These are phyloP conservation scores for Thalassophryne amazonica DNA, from an alignment of 2,797 vertebrate genomes.

Conservation along the genomic window DNA sequence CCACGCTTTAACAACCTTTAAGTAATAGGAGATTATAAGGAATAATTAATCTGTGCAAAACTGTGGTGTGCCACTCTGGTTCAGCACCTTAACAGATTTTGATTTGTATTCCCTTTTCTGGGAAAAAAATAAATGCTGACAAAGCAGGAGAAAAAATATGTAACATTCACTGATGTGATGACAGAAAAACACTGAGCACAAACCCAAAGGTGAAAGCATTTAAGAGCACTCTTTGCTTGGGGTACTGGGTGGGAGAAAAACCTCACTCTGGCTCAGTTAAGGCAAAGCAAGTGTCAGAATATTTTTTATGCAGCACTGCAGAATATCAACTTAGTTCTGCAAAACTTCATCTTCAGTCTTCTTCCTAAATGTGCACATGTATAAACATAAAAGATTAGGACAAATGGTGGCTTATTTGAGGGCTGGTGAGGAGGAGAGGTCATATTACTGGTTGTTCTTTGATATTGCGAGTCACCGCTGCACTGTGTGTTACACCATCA, in stretches of 20 bases:
- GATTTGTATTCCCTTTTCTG: not conserved
- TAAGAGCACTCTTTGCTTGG: constrained; percentile 5
- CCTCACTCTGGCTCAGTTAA: constrained; percentile 15
- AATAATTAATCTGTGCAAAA: not conserved
- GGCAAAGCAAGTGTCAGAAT: constrained; percentile 31
- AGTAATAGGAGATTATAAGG: not conserved
- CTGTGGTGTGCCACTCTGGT: not conserved
- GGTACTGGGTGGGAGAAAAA: constrained; percentile 16
- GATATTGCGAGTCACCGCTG: too few species aligned
- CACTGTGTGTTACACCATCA: too few species aligned
- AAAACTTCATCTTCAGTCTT: constrained; percentile 8
- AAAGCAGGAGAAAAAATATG: not conserved
- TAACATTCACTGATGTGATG: constrained; percentile 3
- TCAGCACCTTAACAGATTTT: constrained; percentile 6
- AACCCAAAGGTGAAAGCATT: not conserved
- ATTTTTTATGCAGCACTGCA: constrained; percentile 24
- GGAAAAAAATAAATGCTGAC: constrained; percentile 26
- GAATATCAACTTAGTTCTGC: constrained; percentile 14
- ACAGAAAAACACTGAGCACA: constrained; percentile 5
- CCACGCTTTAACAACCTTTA: not conserved
- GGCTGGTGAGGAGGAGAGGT: too few species aligned
- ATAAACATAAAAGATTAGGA: too few species aligned
- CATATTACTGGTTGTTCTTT: too few species aligned
- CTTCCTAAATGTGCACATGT: constrained; percentile 10
- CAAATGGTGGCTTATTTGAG: too few species aligned